These are phyloP conservation scores for Gryllus longicercus DNA, from an alignment of 2,888 invertebrate species.

Conservation along the genomic window DNA sequence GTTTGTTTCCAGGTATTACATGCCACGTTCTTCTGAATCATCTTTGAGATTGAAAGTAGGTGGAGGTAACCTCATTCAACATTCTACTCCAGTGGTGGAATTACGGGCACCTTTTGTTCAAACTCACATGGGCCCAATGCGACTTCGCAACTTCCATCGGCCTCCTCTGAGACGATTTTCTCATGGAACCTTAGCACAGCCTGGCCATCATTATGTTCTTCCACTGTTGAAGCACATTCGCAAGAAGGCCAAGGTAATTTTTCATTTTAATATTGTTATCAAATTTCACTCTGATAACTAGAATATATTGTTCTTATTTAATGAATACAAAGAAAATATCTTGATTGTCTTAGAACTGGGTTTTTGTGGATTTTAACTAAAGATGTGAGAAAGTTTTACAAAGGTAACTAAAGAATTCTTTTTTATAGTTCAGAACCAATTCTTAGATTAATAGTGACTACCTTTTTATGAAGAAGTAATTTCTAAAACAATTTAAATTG, in stretches of 20 bases:
- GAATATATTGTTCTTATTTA: no score
- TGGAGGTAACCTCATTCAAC: constrained; percentile 89
- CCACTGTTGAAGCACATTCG: constrained; percentile 87
- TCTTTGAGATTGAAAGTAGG: constrained; percentile 79
- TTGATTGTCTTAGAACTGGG: no score
- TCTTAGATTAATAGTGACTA: no score
- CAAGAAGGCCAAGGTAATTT: constrained; percentile 75
- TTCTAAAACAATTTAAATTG: no score
- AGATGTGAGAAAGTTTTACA: no score
- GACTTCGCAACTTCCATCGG: constrained; percentile 89
- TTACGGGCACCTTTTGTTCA: constrained; percentile 92
- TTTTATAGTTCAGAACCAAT: no score
- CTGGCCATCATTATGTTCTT: constrained; percentile 75
- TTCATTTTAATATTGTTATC: no score
- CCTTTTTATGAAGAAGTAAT: no score
- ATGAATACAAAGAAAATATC: no score
- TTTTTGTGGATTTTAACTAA: no score
- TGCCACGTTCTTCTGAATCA: constrained; percentile 80
- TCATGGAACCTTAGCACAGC: constrained; percentile 70
- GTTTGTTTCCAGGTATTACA: constrained; percentile 70
- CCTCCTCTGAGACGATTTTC: constrained; percentile 84
- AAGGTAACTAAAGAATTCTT: no score
- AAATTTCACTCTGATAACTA: no score
- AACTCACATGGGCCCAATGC: constrained; percentile 79
- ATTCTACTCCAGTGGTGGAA: constrained; percentile 96